A percentile compares a stretch with the other conserved stretches of the same genome.
phyloP scores from a whole-genome alignment of 35 echinoderm and acorn worm species.

The Ophioderma brevispina region DNA sequence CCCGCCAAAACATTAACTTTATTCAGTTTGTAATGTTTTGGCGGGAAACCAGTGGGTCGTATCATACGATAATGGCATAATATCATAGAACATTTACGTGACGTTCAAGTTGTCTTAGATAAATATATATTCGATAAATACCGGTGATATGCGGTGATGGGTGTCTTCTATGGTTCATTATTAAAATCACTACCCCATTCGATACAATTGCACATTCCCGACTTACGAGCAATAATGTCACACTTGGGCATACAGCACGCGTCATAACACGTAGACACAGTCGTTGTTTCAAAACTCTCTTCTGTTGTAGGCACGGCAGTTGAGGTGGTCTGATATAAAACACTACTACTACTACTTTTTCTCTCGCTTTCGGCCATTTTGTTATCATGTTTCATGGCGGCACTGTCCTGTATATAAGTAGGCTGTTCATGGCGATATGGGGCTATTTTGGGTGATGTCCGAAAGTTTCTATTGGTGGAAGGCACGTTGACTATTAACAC shows the following conservation, averaged over 20 bases:
- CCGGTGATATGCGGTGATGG: too few relatives aligned
- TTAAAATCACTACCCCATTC: background rate
- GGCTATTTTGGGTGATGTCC: background rate
- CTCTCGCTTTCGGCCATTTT: background rate
- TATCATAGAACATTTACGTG: too few relatives aligned
- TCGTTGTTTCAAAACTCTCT: background rate
- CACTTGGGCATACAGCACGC: background rate
- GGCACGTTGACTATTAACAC: background rate
- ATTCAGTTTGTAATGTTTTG: too few relatives aligned
- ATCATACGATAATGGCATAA: too few relatives aligned
- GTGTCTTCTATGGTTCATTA: too few relatives aligned
- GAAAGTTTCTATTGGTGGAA: background rate
- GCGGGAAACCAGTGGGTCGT: too few relatives aligned
- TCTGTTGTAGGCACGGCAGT: background rate
- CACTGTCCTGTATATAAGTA: background rate
- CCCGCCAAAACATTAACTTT: too few relatives aligned
- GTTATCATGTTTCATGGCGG: background rate
- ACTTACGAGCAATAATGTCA: background rate
- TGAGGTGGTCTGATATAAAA: background rate
- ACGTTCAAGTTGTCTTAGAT: too few relatives aligned
- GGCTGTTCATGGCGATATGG: background rate
- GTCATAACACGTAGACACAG: background rate
- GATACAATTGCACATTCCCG: background rate
- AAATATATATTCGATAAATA: too few relatives aligned
- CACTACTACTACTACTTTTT: background rate